A percentile compares a stretch with the other conserved stretches of the same genome.
These are phyloP conservation scores for Pocillopora grandis DNA, from an alignment of 92 coral and sea anemone species.

Conservation along the genomic window DNA sequence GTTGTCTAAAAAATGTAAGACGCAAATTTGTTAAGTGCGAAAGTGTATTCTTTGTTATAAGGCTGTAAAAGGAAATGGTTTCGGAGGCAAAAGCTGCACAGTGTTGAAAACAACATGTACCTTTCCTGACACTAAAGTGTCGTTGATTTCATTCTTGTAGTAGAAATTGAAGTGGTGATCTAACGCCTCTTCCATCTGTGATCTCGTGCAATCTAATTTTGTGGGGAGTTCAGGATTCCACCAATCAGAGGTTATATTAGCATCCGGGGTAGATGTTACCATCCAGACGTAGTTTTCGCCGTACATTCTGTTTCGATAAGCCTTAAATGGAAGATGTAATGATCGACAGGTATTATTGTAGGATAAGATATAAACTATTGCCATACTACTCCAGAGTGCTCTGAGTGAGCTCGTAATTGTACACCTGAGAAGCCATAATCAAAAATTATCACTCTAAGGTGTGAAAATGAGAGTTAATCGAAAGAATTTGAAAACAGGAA, in stretches of 20 bases:
- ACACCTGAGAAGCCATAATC: no score
- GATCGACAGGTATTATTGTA: no score
- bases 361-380: no score
- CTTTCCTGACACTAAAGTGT: slow-evolving; percentile 48
- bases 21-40: neutral
- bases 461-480: no score
- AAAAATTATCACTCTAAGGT: no score
- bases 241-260: slow-evolving; percentile 63
- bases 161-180: slow-evolving; percentile 61
- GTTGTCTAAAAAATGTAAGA: slow-evolving; percentile 50
- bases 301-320: slow-evolving; percentile 74
- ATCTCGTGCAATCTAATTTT: slow-evolving; percentile 45
- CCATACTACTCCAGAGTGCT: no score
- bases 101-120: neutral
- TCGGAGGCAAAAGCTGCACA: neutral
- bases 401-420: no score
- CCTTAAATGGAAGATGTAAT: slow-evolving; percentile 46
- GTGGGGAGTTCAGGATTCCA: slow-evolving; percentile 74
- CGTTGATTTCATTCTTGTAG: slow-evolving; percentile 37
- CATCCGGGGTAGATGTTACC: slow-evolving; percentile 44
- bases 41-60: neutral
- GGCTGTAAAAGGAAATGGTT: neutral
- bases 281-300: slow-evolving; percentile 96
- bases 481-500: no score
- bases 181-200: slow-evolving; percentile 47